phyloP scores from a whole-genome alignment of 2,113 vertebrate genomes.

The Peucedramus taeniatus region DNA sequence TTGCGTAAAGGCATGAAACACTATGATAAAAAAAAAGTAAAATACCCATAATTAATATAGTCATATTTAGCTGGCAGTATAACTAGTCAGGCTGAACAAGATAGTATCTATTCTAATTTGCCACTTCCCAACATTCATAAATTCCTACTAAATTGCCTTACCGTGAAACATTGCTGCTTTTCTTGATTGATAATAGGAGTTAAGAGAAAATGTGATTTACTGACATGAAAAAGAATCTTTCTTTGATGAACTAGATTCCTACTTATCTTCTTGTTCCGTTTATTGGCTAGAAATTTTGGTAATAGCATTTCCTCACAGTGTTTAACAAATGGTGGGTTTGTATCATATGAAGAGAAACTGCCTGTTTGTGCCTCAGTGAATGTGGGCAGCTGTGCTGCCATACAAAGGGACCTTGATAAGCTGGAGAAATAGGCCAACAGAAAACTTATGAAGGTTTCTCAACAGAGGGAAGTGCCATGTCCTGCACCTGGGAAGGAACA shows the following conservation, averaged over 20 bases:
- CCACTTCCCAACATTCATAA: constrained; percentile 29
- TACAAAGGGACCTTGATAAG: background rate
- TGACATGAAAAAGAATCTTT: background rate
- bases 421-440: background rate
- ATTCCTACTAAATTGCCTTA: constrained; percentile 18
- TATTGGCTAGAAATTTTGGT: background rate
- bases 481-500: background rate
- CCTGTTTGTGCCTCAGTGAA: background rate
- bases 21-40: constrained; percentile 19
- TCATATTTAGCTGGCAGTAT: constrained; percentile 11
- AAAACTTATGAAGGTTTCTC: background rate
- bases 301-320: background rate
- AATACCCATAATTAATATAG: constrained; percentile 45
- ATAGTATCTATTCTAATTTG: constrained; percentile 34
- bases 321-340: background rate
- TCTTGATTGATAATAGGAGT: constrained; percentile 9
- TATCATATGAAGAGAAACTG: background rate
- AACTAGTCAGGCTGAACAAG: constrained; percentile 16
- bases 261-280: background rate
- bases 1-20: background rate
- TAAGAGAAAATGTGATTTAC: background rate
- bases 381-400: background rate
- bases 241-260: background rate
- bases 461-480: background rate
- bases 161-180: background rate